Conservation (phyloP, 2,888 invertebrate species). For the Amphipyra tragopoginis region DNA sequence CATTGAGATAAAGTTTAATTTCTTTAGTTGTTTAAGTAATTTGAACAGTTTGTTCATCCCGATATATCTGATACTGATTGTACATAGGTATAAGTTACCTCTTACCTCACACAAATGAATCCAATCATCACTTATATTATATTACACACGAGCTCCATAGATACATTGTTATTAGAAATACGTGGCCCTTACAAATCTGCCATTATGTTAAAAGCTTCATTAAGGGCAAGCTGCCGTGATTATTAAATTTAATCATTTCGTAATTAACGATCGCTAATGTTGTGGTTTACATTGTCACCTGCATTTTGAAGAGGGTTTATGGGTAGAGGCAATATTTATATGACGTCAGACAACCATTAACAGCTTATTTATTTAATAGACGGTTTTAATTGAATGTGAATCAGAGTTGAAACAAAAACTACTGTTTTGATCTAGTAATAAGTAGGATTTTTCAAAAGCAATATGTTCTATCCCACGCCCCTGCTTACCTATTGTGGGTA, state of each 20-base stretch:
- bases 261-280: constrained; percentile 41
- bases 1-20: no score
- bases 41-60: no score
- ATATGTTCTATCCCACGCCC: no score
- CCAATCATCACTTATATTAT: no score
- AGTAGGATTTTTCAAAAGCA: neutral
- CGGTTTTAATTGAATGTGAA: neutral
- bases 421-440: neutral
- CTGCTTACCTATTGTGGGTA: neutral
- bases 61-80: no score
- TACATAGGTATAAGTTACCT: no score
- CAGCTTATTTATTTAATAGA: neutral
- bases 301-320: constrained; percentile 30
- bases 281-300: constrained; percentile 25
- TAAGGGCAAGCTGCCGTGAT: neutral
- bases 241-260: constrained; percentile 1
- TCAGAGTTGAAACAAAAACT: neutral
- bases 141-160: no score
- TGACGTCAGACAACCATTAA: no score
- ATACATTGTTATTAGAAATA: no score
- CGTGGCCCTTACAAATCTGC: neutral
- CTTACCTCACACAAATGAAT: no score
- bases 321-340: constrained; percentile 9
- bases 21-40: no score
- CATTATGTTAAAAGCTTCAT: neutral